A percentile compares a stretch with the other conserved stretches of the same genome.
phyloP scores from a whole-genome alignment of 2,888 invertebrate species.

The Sicus ferrugineus region DNA sequence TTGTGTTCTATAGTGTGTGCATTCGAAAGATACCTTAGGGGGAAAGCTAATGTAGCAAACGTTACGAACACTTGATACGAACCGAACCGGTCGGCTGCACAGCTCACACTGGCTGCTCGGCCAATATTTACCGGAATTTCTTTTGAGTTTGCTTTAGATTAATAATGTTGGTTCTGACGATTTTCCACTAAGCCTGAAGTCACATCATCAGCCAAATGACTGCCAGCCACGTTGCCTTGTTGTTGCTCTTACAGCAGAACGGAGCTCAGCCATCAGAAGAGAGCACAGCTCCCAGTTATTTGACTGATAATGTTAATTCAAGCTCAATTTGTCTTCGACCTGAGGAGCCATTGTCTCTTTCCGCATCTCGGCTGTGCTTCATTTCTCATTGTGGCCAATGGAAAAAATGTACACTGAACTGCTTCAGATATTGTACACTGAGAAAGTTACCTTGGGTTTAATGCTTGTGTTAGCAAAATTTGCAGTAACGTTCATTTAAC shows the following conservation, averaged over 20 bases:
- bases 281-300: no score
- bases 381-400: neutral
- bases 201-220: no score
- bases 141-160: conserved; percentile 56
- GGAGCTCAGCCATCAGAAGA: no score
- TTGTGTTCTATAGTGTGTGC: neutral
- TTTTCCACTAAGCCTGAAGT: conserved; percentile 32
- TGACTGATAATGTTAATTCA: no score
- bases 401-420: neutral
- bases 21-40: conserved; percentile 8
- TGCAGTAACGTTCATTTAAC: no score
- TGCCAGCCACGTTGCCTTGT: no score
- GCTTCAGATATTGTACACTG: neutral
- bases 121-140: conserved; percentile 58
- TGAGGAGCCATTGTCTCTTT: conserved; percentile 21
- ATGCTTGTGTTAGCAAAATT: no score
- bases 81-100: conserved; percentile 62
- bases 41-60: conserved; percentile 17
- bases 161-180: conserved; percentile 37
- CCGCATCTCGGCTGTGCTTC: neutral
- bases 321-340: no score
- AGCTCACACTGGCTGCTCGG: conserved; percentile 60
- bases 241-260: no score
- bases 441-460: neutral
- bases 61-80: conserved; percentile 36